A percentile compares a stretch with the other conserved stretches of the same genome.
Conservation (phyloP, 2,888 invertebrate genomes). For the Thymelicus acteon region DNA sequence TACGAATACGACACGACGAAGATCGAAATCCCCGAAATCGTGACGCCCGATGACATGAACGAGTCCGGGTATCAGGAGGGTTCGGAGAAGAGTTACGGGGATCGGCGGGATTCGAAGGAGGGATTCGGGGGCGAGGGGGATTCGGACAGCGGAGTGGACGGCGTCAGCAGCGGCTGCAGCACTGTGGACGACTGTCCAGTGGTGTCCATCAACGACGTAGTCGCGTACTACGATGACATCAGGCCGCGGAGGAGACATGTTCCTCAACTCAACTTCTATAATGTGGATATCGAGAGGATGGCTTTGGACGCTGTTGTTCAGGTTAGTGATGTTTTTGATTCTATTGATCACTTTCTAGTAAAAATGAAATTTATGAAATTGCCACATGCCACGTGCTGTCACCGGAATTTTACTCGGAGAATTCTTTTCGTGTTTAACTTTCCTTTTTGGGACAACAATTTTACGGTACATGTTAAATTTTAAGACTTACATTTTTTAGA, state of each 20-base stretch:
- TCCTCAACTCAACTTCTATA: slow-evolving; percentile 78
- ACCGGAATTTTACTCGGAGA: too few species aligned
- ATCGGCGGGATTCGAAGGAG: slow-evolving; percentile 75
- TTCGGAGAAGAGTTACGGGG: slow-evolving; percentile 76
- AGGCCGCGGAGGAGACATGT: slow-evolving; percentile 72
- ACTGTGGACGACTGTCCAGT: slow-evolving; percentile 84
- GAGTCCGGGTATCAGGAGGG: slow-evolving; percentile 79
- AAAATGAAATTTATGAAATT: too few species aligned
- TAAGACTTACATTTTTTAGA: too few species aligned
- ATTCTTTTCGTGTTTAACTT: too few species aligned
- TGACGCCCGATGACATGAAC: slow-evolving; percentile 77
- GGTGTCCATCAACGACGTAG: slow-evolving; percentile 80
- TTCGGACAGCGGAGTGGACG: slow-evolving; percentile 84
- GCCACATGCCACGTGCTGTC: too few species aligned
- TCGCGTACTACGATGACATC: slow-evolving; percentile 79
- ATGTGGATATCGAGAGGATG: slow-evolving; percentile 76
- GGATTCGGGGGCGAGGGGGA: slow-evolving; percentile 77
- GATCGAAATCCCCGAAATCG: slow-evolving; percentile 68
- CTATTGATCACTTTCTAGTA: too few species aligned
- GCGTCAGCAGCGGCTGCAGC: slow-evolving; percentile 85
- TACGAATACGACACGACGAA: slow-evolving; percentile 73
- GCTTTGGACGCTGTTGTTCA: slow-evolving; percentile 70
- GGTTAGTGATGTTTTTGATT: slow-evolving; percentile 56
- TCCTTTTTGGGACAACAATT: too few species aligned
- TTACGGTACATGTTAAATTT: too few species aligned